These are phyloP conservation scores for Phalanger gymnotis DNA, from an alignment of 2,797 vertebrate species.

Conservation along the genomic window DNA sequence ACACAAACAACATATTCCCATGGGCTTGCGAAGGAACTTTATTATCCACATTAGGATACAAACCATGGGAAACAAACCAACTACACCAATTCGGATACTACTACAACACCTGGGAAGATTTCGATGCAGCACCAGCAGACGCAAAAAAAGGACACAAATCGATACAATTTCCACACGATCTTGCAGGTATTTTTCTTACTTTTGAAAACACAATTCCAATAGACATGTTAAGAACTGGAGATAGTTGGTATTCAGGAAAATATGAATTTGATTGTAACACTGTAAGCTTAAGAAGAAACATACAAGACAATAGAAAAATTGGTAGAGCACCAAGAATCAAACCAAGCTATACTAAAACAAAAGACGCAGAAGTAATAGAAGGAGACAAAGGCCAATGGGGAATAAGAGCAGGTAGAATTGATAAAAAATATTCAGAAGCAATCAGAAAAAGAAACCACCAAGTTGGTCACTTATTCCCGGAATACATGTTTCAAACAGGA, in stretches of 20 bases:
- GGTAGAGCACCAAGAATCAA: background rate
- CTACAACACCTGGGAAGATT: no score
- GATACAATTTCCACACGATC: no score
- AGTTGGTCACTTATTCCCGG: background rate
- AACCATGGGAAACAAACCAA: background rate
- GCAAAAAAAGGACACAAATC: no score
- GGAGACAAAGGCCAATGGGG: background rate
- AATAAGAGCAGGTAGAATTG: background rate
- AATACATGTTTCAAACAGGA: background rate
- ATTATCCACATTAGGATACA: no score
- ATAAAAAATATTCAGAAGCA: background rate
- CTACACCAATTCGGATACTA: background rate
- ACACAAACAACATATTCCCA: background rate
- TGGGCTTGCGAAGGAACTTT: accelerated
- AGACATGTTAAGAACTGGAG: background rate
- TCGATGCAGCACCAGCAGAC: background rate
- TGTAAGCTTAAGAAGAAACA: background rate
- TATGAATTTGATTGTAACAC: background rate
- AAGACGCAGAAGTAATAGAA: background rate
- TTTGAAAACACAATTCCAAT: background rate
- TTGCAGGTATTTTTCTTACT: background rate
- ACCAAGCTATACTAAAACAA: no score
- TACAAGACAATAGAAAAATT: background rate
- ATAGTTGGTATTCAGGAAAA: background rate
- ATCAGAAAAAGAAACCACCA: background rate